Conservation (phyloP, 2,113 vertebrate genomes). For the Thamnophis sirtalis region DNA sequence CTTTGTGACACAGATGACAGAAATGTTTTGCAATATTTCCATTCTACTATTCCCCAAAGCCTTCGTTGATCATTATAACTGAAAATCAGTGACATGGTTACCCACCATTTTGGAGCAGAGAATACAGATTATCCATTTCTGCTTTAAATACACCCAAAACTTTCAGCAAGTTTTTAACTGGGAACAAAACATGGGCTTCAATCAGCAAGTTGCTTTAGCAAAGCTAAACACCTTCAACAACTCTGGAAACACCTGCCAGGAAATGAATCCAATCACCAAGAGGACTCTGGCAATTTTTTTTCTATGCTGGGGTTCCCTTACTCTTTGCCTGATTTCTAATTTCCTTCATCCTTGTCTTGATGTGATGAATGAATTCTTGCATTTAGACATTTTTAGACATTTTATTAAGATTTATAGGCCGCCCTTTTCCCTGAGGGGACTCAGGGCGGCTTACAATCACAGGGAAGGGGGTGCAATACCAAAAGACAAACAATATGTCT, state of each 20-base stretch:
- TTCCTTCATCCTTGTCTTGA: background rate
- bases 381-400: no score
- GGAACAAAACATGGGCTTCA: background rate
- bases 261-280: background rate
- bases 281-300: no score
- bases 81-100: background rate
- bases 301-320: no score
- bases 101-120: background rate
- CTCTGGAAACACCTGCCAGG: background rate
- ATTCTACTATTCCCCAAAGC: background rate
- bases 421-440: no score
- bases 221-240: background rate
- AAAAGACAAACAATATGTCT: no score
- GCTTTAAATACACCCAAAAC: background rate
- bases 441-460: no score
- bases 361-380: background rate
- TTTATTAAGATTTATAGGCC: no score
- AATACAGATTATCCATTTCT: background rate
- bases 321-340: background rate
- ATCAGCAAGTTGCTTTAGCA: background rate
- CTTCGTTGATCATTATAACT: background rate
- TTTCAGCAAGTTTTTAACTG: background rate
- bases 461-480: no score
- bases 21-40: background rate
- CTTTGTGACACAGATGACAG: background rate